Evolutionary conservation across 2,888 invertebrate species (phyloP), one percentile per base, ranked within the genome.

Genomic region (Argynnis bischoffii): DNA sequence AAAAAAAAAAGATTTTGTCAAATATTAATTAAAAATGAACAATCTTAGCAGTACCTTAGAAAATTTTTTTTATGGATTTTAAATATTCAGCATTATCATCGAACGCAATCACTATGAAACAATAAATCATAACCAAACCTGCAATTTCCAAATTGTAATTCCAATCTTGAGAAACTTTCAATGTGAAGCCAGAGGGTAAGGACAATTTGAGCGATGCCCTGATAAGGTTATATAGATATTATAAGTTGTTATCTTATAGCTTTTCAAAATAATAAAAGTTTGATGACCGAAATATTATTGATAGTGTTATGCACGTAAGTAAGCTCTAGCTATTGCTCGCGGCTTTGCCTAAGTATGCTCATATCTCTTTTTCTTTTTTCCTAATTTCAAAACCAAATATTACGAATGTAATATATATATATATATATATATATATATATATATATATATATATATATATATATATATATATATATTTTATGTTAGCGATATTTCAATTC

Each of bases 211-310:
- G 61, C 50, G 68, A 72, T 68, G 73, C 71, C 73, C 76, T 77
- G 76, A 78, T 79, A 78, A 79, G 77, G 78, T 76, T 77, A 76
- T 77, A 77, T 74, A 75, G 75, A 77, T 79, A 77, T 81, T 77
- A 78, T 80, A 80, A 77, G 68, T 63, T 41, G 61, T 57, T 69
- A 73, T 76, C 72, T 74, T 74, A 76, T 76, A 76, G 75, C 75
- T 77, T 78, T 57, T 41, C 35, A 57, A 64, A 53, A 55, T 59
- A 18, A 54, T 50, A 21, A 54, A 66, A 66, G 53, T 15, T 11
- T 53, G 26, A 53, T 63, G 41, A 56, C 64, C 63, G 21, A 55
- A 63, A 64, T 26, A n/a, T 50, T 61, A 5, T 15, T 13, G 8
- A 41, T 41, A 41, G 35, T 11, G 8, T 11, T 41, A 26, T 26